Conservation (phyloP, 2,113 vertebrate genomes). For the Apaloderma vittatum region DNA sequence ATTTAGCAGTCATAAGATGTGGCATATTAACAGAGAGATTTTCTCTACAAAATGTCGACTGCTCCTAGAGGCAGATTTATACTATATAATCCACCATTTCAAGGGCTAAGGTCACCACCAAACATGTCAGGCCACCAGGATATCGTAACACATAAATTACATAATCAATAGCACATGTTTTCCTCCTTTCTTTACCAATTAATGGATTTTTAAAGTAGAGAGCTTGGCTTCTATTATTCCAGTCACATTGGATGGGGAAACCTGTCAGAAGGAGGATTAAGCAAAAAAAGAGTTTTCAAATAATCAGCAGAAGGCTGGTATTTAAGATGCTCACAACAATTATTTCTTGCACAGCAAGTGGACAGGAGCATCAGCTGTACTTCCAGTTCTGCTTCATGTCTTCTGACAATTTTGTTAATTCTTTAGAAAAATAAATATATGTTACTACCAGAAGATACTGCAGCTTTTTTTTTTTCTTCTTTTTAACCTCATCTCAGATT, state of each 20-base stretch:
- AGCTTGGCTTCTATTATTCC: neutral
- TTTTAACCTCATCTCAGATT: neutral
- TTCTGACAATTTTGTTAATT: neutral
- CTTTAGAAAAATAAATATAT: neutral
- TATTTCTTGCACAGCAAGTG: neutral
- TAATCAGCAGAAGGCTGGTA: neutral
- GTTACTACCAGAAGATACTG: neutral
- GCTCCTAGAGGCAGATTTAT: neutral
- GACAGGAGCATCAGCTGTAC: neutral
- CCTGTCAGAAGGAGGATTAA: neutral
- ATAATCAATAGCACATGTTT: constrained; percentile 20
- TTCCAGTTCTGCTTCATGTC: neutral
- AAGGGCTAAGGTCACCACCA: constrained; percentile 14
- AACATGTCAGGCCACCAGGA: neutral
- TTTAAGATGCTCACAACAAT: neutral
- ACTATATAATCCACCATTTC: neutral
- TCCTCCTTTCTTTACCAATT: constrained; percentile 13
- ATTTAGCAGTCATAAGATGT: neutral
- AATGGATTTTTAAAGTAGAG: neutral
- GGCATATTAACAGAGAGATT: neutral
- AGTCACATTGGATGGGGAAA: neutral
- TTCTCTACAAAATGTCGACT: neutral
- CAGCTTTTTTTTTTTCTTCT: neutral
- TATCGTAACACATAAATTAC: neutral
- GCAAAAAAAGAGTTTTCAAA: neutral